phyloP scores from a whole-genome alignment of 2,888 invertebrate genomes.

The Camptogramma bilineatum region DNA sequence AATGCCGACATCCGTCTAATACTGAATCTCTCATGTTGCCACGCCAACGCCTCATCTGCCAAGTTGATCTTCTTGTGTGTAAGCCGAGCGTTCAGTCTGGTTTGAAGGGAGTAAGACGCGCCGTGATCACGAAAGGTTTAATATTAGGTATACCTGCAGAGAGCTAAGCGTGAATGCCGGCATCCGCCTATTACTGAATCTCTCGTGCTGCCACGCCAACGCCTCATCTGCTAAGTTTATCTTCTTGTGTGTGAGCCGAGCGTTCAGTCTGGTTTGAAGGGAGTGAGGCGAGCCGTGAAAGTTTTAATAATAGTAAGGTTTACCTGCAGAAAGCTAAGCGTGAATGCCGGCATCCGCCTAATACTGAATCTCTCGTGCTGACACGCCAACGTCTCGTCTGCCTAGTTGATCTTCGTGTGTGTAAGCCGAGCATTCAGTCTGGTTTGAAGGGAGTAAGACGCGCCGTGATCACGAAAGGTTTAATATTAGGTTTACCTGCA shows the following conservation, averaged over 20 bases:
- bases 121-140: too few species aligned
- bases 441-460: conserved; percentile 88
- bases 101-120: conserved; percentile 88
- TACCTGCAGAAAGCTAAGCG: conserved; percentile 88
- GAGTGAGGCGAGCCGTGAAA: conserved; percentile 89
- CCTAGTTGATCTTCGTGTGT: conserved; percentile 98
- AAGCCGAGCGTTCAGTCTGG: conserved; percentile 85
- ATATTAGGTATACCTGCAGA: conserved; percentile 76
- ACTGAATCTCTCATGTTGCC: conserved; percentile 99
- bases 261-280: conserved; percentile 84
- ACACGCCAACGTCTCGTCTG: conserved; percentile 96
- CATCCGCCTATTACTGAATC: conserved; percentile 96
- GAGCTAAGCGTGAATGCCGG: conserved; percentile 96
- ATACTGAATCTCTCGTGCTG: conserved; percentile 99
- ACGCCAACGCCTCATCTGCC: conserved; percentile 95
- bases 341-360: conserved; percentile 95
- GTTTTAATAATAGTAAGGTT: too few species aligned
- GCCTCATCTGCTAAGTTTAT: conserved; percentile 97
- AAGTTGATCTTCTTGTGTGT: conserved; percentile 98
- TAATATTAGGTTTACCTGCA: too few species aligned
- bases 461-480: too few species aligned
- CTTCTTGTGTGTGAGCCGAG: conserved; percentile 95
- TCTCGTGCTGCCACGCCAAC: conserved; percentile 98
- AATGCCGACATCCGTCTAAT: conserved; percentile 96
- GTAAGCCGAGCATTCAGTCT: conserved; percentile 86